These are phyloP conservation scores for Nasonia vitripennis DNA, from an alignment of 1,140 invertebrate species.

Conservation along the genomic window DNA sequence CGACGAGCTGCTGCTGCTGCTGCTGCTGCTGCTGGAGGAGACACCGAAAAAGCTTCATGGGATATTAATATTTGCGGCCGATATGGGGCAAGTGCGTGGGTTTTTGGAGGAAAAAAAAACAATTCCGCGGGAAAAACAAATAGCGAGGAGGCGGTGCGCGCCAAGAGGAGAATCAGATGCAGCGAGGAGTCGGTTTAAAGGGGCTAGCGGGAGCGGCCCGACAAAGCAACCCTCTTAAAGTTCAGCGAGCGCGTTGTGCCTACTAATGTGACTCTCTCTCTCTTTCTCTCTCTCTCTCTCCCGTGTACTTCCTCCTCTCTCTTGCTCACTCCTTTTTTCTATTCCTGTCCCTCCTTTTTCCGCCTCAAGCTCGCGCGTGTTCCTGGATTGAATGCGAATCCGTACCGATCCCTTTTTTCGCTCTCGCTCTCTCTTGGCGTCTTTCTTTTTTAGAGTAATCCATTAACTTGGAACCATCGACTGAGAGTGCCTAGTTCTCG, in stretches of 20 bases:
- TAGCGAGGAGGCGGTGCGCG: not conserved
- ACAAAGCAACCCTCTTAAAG: conserved; percentile 75
- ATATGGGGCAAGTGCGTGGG: not conserved
- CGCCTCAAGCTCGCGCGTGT: conserved; percentile 51
- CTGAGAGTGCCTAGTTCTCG: conserved; percentile 42
- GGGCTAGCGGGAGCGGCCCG: conserved; percentile 68
- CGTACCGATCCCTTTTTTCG: conserved; percentile 41
- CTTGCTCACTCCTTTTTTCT: conserved; percentile 12
- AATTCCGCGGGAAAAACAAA: conserved; percentile 22
- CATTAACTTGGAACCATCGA: conserved; percentile 51
- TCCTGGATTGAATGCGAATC: conserved; percentile 55
- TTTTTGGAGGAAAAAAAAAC: conserved; percentile 6
- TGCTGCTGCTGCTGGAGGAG: not conserved
- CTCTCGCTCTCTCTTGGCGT: not conserved
- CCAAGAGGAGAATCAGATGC: conserved; percentile 33
- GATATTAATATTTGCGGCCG: not conserved
- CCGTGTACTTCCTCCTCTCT: not conserved
- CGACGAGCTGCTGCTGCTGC: conserved; percentile 28
- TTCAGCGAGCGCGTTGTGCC: conserved; percentile 65
- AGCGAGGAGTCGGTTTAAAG: conserved; percentile 69
- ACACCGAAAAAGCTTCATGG: not conserved
- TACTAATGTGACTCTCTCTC: conserved; percentile 64
- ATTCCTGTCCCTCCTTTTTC: conserved; percentile 33
- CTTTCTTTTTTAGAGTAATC: conserved; percentile 52
- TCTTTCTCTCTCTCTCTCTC: not conserved